Conservation (phyloP, 2,888 invertebrate genomes). For the Macrophya annulata region DNA sequence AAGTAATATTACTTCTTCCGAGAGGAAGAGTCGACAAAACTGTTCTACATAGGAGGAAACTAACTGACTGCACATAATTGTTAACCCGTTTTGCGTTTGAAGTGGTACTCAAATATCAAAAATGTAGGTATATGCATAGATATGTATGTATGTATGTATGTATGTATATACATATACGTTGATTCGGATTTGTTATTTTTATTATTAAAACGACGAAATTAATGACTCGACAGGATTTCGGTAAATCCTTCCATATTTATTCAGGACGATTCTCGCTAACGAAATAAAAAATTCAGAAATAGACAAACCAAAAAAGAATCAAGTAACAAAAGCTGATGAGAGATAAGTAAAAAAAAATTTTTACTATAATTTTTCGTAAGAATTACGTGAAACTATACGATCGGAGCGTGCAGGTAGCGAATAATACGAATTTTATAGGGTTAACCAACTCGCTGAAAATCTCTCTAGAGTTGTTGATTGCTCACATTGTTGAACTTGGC, state of each 20-base stretch:
- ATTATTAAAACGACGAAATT: background rate
- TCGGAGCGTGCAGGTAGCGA: no score
- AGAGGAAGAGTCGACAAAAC: background rate
- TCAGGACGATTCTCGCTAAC: background rate
- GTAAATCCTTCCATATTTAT: background rate
- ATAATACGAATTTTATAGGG: no score
- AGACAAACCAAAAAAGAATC: no score
- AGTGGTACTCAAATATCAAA: background rate
- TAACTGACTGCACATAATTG: background rate
- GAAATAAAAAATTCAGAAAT: background rate
- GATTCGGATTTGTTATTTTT: background rate
- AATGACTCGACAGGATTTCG: background rate
- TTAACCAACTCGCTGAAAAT: no score
- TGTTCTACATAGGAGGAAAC: background rate
- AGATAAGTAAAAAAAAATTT: background rate
- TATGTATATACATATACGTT: no score
- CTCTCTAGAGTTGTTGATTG: no score
- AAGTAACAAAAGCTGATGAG: background rate
- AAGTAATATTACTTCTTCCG: background rate
- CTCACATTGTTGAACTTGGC: no score
- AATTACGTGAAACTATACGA: no score
- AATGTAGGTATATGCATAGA: background rate
- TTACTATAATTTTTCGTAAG: no score
- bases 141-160: no score
- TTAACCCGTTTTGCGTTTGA: background rate